Evolutionary conservation across 1,140 invertebrate genomes (phyloP).

Genomic region (Alviniconcha marisindica): DNA sequence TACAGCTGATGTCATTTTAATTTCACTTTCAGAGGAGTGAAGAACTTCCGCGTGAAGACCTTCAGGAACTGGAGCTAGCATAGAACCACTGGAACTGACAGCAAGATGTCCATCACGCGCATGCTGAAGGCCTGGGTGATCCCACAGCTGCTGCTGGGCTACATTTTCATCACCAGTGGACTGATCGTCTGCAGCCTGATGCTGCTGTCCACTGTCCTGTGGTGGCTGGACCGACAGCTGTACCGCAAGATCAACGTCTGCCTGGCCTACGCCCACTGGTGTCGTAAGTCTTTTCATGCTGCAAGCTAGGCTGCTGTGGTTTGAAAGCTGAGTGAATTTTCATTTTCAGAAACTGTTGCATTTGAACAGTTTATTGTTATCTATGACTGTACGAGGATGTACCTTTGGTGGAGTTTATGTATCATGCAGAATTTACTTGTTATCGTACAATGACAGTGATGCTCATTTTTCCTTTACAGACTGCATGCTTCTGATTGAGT

Average conservation of each 20-base stretch:
- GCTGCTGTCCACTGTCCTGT: constrained; percentile 69
- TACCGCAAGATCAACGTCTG: constrained; percentile 95
- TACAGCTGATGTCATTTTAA: too few species aligned
- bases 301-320: background rate
- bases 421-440: too few species aligned
- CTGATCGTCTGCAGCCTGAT: constrained; percentile 87
- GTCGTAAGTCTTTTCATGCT: constrained; percentile 89
- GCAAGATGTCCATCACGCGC: background rate
- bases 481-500: too few species aligned
- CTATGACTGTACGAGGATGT: too few species aligned
- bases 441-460: too few species aligned
- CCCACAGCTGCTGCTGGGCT: constrained; percentile 87
- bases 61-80: too few species aligned
- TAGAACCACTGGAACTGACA: too few species aligned
- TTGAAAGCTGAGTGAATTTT: too few species aligned
- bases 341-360: background rate
- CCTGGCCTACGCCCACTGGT: constrained; percentile 91
- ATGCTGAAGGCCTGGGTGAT: constrained; percentile 8
- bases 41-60: too few species aligned
- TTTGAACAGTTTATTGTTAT: background rate
- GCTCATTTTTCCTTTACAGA: too few species aligned
- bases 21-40: too few species aligned
- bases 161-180: constrained; percentile 93
- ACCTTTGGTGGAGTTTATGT: too few species aligned
- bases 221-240: constrained; percentile 71